These are phyloP conservation scores for Cyanoderma ruficeps DNA, from an alignment of 2,113 vertebrate species.

Conservation along the genomic window DNA sequence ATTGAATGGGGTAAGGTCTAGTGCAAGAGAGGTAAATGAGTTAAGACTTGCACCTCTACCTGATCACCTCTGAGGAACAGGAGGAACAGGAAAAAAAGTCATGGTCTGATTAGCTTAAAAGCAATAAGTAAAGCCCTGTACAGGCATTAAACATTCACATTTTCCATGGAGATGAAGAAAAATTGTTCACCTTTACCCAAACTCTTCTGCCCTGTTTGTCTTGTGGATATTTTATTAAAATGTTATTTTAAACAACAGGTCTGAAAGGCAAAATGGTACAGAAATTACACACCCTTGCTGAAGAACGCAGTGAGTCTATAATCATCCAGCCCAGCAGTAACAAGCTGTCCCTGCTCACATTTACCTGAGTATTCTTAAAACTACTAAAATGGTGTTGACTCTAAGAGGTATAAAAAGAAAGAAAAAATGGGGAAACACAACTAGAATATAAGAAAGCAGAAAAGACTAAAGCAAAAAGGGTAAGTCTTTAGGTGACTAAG, in stretches of 20 bases:
- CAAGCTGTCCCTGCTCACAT: constrained; percentile 2
- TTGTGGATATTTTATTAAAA: not conserved
- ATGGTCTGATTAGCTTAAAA: not conserved
- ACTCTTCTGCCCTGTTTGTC: not conserved
- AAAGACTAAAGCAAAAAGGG: not conserved
- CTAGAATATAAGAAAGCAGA: not conserved
- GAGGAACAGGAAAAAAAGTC: accelerated
- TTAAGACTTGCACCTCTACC: not conserved
- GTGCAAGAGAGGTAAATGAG: not conserved
- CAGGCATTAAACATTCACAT: not conserved
- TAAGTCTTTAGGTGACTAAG: not conserved
- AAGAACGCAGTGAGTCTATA: not conserved
- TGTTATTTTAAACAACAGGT: not conserved
- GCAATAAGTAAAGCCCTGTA: not conserved
- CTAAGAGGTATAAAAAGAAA: constrained; percentile 28
- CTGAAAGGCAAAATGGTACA: not conserved
- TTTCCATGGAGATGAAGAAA: not conserved
- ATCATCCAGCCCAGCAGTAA: not conserved
- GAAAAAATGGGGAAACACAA: not conserved
- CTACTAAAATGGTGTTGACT: constrained; percentile 25
- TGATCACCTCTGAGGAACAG: not conserved
- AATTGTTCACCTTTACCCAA: not conserved
- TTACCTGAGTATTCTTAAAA: not conserved
- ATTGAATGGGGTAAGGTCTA: not conserved
- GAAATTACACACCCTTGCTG: not conserved